phyloP scores from a whole-genome alignment of 2,113 vertebrate genomes.

The Alligator sinensis region DNA sequence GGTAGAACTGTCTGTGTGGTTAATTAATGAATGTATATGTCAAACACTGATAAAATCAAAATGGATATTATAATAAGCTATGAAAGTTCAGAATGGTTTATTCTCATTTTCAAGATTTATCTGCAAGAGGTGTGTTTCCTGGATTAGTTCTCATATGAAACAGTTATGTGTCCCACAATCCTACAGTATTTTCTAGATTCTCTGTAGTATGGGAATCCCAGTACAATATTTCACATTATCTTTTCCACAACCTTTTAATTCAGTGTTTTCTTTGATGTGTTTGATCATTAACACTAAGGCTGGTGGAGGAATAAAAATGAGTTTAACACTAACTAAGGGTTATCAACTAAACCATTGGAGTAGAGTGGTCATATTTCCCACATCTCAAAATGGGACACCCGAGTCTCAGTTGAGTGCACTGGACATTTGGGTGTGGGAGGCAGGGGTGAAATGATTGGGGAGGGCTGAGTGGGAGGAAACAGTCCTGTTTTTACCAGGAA shows the following conservation, averaged over 20 bases:
- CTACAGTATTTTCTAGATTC: not conserved
- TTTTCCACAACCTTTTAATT: not conserved
- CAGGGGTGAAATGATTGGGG: too few species aligned
- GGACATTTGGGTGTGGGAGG: too few species aligned
- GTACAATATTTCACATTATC: not conserved
- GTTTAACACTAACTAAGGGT: too few species aligned
- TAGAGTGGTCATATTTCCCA: too few species aligned
- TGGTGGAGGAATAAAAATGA: too few species aligned
- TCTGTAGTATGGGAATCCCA: not conserved
- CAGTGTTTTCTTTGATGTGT: not conserved
- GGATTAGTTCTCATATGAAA: not conserved
- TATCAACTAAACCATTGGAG: too few species aligned
- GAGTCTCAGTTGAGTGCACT: too few species aligned
- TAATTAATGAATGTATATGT: not conserved
- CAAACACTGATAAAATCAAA: constrained; percentile 54
- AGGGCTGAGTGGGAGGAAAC: too few species aligned
- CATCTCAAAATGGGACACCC: too few species aligned
- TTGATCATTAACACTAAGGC: not conserved
- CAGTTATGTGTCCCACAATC: not conserved
- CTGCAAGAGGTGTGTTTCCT: not conserved
- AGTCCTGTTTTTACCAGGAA: too few species aligned
- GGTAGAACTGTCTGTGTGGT: not conserved
- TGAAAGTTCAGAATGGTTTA: not conserved
- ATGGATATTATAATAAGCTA: constrained; percentile 28
- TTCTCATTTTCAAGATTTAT: not conserved